A percentile compares a stretch with the other conserved stretches of the same genome.
Conservation (phyloP, 2,888 invertebrate species). For the Nomada fucata region DNA sequence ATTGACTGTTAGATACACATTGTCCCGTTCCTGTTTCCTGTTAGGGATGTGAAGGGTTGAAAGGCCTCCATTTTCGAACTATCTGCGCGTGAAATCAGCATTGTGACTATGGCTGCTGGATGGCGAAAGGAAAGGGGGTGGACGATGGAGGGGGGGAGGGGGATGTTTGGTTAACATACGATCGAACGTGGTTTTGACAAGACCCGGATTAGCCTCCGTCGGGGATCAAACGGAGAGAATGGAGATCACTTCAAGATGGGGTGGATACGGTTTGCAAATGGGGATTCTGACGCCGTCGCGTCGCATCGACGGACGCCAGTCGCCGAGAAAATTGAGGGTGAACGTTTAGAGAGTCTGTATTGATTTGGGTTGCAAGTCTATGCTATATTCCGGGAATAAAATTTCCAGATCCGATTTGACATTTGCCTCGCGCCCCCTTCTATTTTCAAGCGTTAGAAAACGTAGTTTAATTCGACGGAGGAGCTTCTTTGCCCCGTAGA, state of each 20-base stretch:
- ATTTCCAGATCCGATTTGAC: too few species aligned
- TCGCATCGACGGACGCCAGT: background rate
- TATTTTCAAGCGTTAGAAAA: too few species aligned
- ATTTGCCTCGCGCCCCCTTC: too few species aligned
- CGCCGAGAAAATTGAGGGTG: background rate
- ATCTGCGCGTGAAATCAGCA: constrained; percentile 80
- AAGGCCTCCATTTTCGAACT: constrained; percentile 74
- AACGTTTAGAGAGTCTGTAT: too few species aligned
- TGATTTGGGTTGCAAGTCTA: too few species aligned
- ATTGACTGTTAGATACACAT: constrained; percentile 78
- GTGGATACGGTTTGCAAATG: constrained; percentile 40
- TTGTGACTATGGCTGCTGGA: constrained; percentile 66
- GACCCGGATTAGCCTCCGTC: constrained; percentile 77
- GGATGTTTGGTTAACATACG: constrained; percentile 73
- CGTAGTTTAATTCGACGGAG: too few species aligned
- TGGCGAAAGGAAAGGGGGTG: constrained; percentile 1
- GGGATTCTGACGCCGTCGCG: background rate
- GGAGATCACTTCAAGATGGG: constrained; percentile 15
- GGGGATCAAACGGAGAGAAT: constrained; percentile 14
- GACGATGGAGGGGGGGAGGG: constrained; percentile 35
- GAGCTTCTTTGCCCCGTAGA: background rate
- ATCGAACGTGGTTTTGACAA: constrained; percentile 79
- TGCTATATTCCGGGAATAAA: too few species aligned
- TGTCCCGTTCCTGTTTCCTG: constrained; percentile 51
- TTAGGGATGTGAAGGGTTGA: constrained; percentile 68